phyloP scores from a whole-genome alignment of 2,888 invertebrate genomes.

The Callimorpha dominula region DNA sequence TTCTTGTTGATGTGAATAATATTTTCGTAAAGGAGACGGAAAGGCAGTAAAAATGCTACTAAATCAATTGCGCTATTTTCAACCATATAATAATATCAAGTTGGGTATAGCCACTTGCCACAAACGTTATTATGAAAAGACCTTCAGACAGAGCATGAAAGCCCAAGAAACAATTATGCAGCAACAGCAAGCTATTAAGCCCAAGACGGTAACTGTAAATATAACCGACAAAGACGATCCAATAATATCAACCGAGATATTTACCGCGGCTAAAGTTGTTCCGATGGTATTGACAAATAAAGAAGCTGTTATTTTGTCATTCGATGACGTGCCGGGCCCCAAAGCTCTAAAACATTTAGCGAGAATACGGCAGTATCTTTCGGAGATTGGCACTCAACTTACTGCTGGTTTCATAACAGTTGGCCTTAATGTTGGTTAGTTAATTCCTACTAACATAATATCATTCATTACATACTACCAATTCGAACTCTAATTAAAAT shows the following conservation, averaged over 20 bases:
- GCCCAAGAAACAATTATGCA: conserved; percentile 48
- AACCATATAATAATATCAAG: conserved; percentile 35
- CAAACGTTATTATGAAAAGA: conserved; percentile 51
- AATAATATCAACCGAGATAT: conserved; percentile 57
- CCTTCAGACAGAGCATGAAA: conserved; percentile 55
- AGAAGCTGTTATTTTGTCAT: conserved; percentile 76
- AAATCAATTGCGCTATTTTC: conserved; percentile 59
- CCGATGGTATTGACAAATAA: conserved; percentile 71
- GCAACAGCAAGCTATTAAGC: conserved; percentile 9
- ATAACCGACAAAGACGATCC: conserved; percentile 28
- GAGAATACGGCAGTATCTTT: conserved; percentile 87
- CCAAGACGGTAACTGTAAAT: conserved; percentile 19
- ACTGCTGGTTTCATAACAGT: conserved; percentile 84
- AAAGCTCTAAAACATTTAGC: conserved; percentile 86
- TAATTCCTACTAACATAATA: neutral
- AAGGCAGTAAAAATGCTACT: conserved; percentile 57
- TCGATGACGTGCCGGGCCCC: conserved; percentile 90
- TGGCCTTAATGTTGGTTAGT: conserved; percentile 83
- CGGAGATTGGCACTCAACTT: conserved; percentile 88
- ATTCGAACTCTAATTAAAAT: neutral
- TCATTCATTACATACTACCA: neutral
- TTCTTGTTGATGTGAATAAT: conserved; percentile 22
- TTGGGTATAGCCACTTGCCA: conserved; percentile 48
- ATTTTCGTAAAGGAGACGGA: conserved; percentile 33
- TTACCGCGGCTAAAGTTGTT: conserved; percentile 62